These are phyloP conservation scores for Limanda limanda DNA, from an alignment of 2,113 vertebrate genomes.

Conservation along the genomic window DNA sequence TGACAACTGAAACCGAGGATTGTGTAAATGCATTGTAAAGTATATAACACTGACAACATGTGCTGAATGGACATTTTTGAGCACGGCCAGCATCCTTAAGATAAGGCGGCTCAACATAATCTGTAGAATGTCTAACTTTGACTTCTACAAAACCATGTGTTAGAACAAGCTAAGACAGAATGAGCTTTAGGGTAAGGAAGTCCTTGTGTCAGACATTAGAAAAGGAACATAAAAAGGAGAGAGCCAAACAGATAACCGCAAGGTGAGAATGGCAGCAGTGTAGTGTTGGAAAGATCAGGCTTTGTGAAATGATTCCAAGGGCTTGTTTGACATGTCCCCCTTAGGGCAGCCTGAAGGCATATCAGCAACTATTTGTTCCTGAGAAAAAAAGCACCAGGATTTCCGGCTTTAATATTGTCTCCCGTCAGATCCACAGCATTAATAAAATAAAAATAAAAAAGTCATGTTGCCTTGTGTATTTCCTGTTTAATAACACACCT, in stretches of 20 bases:
- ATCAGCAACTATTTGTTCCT: slow-evolving; percentile 34
- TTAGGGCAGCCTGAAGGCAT: slow-evolving; percentile 39
- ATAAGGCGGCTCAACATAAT: too few relatives aligned
- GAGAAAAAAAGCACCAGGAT: slow-evolving; percentile 26
- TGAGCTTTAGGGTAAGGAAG: background rate
- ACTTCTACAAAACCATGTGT: background rate
- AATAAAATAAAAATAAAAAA: slow-evolving; percentile 29
- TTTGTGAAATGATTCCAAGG: slow-evolving; percentile 25
- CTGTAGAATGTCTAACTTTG: too few relatives aligned
- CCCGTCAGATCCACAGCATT: slow-evolving; percentile 32
- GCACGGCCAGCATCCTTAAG: too few relatives aligned
- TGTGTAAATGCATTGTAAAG: too few relatives aligned
- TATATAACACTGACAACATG: too few relatives aligned
- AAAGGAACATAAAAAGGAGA: background rate
- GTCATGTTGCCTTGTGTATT: slow-evolving; percentile 43
- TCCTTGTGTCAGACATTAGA: background rate
- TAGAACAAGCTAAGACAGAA: background rate
- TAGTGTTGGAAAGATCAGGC: background rate
- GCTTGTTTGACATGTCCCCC: slow-evolving; percentile 32
- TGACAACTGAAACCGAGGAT: too few relatives aligned
- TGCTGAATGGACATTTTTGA: too few relatives aligned
- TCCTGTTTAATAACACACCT: slow-evolving; percentile 61
- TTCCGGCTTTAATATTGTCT: slow-evolving; percentile 33
- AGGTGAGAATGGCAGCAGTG: slow-evolving; percentile 18
- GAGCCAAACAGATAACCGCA: background rate